A percentile compares a stretch with the other conserved stretches of the same genome.
These are phyloP conservation scores for Pachycephala philippinensis DNA, from an alignment of 2,113 vertebrate species.

Conservation along the genomic window DNA sequence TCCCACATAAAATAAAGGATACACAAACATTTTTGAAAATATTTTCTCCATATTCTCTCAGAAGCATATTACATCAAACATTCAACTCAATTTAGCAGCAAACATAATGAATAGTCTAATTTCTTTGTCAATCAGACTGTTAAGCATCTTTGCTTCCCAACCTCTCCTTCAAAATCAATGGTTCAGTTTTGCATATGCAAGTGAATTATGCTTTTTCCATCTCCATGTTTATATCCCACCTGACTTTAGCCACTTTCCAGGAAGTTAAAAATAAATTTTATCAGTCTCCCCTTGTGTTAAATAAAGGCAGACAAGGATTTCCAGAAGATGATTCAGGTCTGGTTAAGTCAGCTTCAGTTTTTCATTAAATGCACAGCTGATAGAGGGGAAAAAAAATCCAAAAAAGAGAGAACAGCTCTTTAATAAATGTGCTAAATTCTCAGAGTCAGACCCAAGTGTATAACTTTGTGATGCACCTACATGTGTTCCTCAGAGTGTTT, in stretches of 20 bases:
- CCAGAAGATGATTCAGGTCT: background rate
- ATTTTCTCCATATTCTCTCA: background rate
- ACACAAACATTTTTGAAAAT: background rate
- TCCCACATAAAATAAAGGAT: background rate
- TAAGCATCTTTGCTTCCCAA: background rate
- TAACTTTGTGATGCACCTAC: background rate
- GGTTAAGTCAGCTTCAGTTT: background rate
- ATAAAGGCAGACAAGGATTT: background rate
- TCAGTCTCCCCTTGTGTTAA: rapidly evolving
- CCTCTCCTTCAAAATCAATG: rapidly evolving
- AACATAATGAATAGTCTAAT: background rate
- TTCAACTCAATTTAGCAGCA: background rate
- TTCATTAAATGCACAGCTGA: background rate
- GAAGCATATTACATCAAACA: background rate
- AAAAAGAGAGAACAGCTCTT: background rate
- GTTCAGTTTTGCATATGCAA: background rate
- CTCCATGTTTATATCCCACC: background rate
- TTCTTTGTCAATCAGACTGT: background rate
- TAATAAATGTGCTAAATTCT: background rate
- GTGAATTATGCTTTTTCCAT: background rate
- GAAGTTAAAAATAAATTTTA: background rate
- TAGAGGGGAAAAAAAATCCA: background rate
- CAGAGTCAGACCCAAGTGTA: background rate
- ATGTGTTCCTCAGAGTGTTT: background rate
- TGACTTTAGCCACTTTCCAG: background rate